Evolutionary conservation across 2,888 invertebrate species (phyloP).

Genomic region (Buathra laborator): DNA sequence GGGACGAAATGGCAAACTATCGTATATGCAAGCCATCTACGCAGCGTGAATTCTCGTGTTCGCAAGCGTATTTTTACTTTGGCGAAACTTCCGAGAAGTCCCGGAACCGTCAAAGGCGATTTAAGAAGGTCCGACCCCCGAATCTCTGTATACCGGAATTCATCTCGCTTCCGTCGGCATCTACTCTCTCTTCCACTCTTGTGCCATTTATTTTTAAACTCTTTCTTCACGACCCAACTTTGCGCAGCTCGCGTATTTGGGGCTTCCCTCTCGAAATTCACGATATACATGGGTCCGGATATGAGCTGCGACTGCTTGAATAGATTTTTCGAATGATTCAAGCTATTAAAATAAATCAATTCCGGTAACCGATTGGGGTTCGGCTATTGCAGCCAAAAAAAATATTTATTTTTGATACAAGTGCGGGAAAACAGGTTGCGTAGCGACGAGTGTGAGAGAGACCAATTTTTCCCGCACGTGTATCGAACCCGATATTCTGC

Average conservation of each 20-base stretch:
- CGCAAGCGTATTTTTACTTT: conserved; percentile 80
- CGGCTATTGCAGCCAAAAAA: background rate
- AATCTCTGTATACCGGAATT: conserved; percentile 75
- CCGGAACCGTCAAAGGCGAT: conserved; percentile 77
- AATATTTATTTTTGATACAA: too few species aligned
- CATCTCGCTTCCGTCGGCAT: conserved; percentile 76
- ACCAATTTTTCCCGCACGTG: too few species aligned
- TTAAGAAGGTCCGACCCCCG: conserved; percentile 73
- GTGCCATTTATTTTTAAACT: conserved; percentile 64
- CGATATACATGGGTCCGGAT: conserved; percentile 21
- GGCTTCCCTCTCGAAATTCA: conserved; percentile 27
- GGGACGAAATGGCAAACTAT: background rate
- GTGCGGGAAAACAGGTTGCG: too few species aligned
- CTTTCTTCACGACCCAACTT: conserved; percentile 46
- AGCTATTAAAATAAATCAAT: background rate
- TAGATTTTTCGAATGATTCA: background rate
- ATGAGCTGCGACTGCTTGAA: background rate
- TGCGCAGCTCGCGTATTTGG: background rate
- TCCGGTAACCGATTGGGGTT: background rate
- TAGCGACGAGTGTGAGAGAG: too few species aligned
- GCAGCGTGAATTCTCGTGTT: conserved; percentile 5
- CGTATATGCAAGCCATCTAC: conserved; percentile 2
- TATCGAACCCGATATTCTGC: too few species aligned
- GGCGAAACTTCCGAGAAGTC: conserved; percentile 79
- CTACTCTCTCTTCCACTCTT: conserved; percentile 32